Evolutionary conservation across 2,113 vertebrate species (phyloP).

Genomic region (Dipodomys spectabilis): DNA sequence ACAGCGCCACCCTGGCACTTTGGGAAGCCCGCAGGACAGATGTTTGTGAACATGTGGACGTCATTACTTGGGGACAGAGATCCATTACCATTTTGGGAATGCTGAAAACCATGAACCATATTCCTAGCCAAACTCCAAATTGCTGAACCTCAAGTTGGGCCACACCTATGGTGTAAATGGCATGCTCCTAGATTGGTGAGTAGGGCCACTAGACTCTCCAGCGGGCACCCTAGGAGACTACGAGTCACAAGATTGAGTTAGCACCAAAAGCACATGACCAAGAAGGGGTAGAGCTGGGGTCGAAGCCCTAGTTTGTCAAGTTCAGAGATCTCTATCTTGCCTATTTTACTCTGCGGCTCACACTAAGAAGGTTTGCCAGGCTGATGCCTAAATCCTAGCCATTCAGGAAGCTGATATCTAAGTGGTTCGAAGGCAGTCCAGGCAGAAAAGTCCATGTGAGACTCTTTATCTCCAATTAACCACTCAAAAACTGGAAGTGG

Average conservation of each 20-base stretch:
- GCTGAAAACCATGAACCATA: background rate
- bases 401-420: too few relatives aligned
- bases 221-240: background rate
- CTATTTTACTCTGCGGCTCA: background rate
- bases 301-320: background rate
- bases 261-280: background rate
- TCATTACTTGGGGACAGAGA: background rate
- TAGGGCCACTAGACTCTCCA: background rate
- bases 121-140: conserved; percentile 14
- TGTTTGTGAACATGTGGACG: background rate
- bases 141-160: background rate
- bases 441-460: too few relatives aligned
- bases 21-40: background rate
- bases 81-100: conserved; percentile 2
- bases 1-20: background rate
- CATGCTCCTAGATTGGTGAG: background rate
- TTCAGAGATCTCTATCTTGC: background rate
- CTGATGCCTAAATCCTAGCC: too few relatives aligned
- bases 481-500: too few relatives aligned
- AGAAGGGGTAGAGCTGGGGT: background rate
- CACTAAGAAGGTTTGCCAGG: background rate
- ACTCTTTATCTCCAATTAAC: too few relatives aligned
- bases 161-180: too few relatives aligned
- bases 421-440: too few relatives aligned
- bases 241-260: background rate